A percentile compares a stretch with the other conserved stretches of the same genome.
phyloP scores from a whole-genome alignment of 2,797 vertebrate genomes.

The Sternotherus odoratus region DNA sequence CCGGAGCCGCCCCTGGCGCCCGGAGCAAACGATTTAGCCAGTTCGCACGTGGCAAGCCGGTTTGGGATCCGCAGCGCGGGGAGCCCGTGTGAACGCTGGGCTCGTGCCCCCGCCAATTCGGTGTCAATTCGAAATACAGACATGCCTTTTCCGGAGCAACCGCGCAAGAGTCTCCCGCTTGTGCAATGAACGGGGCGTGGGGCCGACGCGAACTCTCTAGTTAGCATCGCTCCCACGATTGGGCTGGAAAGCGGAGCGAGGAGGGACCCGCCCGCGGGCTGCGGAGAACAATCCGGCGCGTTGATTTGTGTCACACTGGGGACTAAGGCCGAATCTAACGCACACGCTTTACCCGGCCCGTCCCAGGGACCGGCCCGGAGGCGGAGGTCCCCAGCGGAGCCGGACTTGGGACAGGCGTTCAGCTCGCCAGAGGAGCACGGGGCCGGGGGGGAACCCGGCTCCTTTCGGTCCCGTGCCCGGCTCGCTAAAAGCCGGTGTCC shows the following conservation, averaged over 20 bases:
- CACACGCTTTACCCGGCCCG: constrained; percentile 33
- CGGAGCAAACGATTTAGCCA: too few species aligned
- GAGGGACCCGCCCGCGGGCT: rapidly evolving
- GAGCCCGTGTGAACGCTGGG: too few species aligned
- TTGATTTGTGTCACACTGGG: not conserved
- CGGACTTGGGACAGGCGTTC: constrained; percentile 38
- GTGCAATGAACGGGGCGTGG: not conserved
- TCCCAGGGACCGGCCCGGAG: constrained; percentile 32
- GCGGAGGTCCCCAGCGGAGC: constrained; percentile 53
- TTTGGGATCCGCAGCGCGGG: too few species aligned
- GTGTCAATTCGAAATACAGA: not conserved
- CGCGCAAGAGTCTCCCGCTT: not conserved
- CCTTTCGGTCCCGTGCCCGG: not conserved
- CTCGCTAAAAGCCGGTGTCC: not conserved
- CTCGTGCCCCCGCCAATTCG: too few species aligned
- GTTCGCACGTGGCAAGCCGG: too few species aligned
- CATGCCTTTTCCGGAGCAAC: not conserved
- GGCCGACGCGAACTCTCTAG: not conserved
- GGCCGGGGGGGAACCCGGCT: not conserved
- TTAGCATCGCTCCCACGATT: constrained; percentile 18
- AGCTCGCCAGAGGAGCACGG: constrained; percentile 30
- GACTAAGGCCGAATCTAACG: constrained; percentile 30
- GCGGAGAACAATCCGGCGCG: constrained; percentile 17
- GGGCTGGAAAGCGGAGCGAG: not conserved
- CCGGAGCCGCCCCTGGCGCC: too few species aligned